A percentile compares a stretch with the other conserved stretches of the same genome.
These are phyloP conservation scores for Drosophila truncata DNA, from an alignment of 1,140 invertebrate species.

Conservation along the genomic window DNA sequence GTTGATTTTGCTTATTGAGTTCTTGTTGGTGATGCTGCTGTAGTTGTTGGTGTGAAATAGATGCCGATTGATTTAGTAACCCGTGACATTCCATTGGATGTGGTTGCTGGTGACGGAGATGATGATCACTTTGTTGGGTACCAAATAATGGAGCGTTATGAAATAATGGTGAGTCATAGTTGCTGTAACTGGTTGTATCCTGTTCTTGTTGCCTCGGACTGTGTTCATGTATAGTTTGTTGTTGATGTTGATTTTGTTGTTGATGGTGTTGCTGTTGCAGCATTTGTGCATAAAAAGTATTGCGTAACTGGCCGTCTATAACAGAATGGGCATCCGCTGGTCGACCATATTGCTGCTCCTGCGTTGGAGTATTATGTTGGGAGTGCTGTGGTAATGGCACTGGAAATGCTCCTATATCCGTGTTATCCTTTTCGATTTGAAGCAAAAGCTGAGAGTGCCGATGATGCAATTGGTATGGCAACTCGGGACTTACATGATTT, in stretches of 20 bases:
- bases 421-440: constrained; percentile 62
- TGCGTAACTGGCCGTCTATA: constrained; percentile 22
- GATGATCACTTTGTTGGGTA: constrained; percentile 39
- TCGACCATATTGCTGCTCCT: constrained; percentile 49
- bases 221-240: constrained; percentile 46
- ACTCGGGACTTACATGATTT: constrained; percentile 19
- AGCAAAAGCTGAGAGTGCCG: constrained; percentile 55
- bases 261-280: constrained; percentile 65
- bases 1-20: constrained; percentile 6
- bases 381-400: constrained; percentile 47
- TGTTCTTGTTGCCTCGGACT: constrained; percentile 62
- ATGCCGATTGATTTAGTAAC: constrained; percentile 31
- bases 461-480: constrained; percentile 46
- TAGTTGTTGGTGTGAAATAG: constrained; percentile 18
- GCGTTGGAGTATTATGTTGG: constrained; percentile 19
- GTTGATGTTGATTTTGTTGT: constrained; percentile 54
- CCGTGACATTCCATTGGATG: constrained; percentile 52
- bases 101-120: constrained; percentile 41
- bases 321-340: constrained; percentile 31
- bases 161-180: constrained; percentile 53
- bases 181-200: constrained; percentile 38
- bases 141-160: constrained; percentile 61
- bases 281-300: constrained; percentile 56
- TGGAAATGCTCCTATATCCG: constrained; percentile 27
- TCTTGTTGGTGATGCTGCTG: constrained; percentile 16